Percentiles rank a stretch among this genome's conserved stretches.
Conservation (phyloP, 2,113 vertebrate genomes). For the Pseudolaguvia tuberculata region DNA sequence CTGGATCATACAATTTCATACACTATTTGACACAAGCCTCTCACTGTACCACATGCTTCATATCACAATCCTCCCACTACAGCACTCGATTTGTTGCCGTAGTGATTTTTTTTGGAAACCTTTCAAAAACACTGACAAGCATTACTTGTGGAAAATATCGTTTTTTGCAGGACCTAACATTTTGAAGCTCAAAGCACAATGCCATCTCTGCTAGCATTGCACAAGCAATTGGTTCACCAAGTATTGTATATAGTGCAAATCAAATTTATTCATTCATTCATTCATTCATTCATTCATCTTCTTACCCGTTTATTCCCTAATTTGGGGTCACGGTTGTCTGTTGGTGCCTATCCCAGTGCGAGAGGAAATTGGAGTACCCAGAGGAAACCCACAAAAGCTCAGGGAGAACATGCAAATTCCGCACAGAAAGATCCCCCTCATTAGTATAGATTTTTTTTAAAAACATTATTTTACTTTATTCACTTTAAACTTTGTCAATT, state of each 20-base stretch:
- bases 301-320: too few relatives aligned
- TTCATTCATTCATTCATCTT: too few relatives aligned
- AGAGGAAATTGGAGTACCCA: too few relatives aligned
- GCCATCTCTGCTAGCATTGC: neutral
- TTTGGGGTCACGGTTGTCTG: too few relatives aligned
- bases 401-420: too few relatives aligned
- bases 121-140: neutral
- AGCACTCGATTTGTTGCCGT: neutral
- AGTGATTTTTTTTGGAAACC: neutral
- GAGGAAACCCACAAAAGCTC: too few relatives aligned
- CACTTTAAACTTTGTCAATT: neutral
- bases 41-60: slow-evolving; percentile 15
- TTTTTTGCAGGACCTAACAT: neutral
- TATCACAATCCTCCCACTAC: slow-evolving; percentile 2
- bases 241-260: neutral
- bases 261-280: too few relatives aligned
- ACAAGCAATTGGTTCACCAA: neutral
- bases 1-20: neutral
- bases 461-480: too few relatives aligned
- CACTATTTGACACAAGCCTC: neutral
- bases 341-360: too few relatives aligned
- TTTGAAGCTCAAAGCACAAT: neutral
- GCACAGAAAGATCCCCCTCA: too few relatives aligned
- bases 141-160: neutral
- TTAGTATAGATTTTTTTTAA: too few relatives aligned